Percentiles rank a stretch among this genome's conserved stretches.
phyloP scores from a whole-genome alignment of 2,113 vertebrate genomes.

The Dasyprocta punctata region DNA sequence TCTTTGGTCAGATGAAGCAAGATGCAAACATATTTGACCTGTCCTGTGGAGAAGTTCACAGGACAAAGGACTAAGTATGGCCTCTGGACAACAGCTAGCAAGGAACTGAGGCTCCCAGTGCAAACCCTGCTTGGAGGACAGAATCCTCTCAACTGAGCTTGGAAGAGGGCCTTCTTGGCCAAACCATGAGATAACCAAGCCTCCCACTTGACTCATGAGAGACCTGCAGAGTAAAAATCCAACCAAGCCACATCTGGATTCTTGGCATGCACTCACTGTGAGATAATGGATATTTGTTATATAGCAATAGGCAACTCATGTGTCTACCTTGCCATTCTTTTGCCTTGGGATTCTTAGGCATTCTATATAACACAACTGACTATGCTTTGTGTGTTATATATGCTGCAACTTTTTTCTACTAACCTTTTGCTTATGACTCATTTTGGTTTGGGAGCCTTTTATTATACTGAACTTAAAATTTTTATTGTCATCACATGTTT shows the following conservation, averaged over 20 bases:
- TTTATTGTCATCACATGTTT: slow-evolving; percentile 18
- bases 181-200: background rate
- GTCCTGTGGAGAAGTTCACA: background rate
- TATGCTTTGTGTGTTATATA: background rate
- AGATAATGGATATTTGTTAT: background rate
- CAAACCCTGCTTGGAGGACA: background rate
- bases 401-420: background rate
- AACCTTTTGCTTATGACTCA: background rate
- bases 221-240: background rate
- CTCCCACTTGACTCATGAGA: background rate
- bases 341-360: background rate
- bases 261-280: background rate
- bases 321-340: background rate
- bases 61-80: background rate
- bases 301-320: background rate
- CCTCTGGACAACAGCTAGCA: background rate
- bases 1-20: background rate
- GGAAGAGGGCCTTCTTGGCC: background rate
- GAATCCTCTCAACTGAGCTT: background rate
- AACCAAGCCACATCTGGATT: background rate
- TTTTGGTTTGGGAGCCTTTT: background rate
- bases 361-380: background rate
- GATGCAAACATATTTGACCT: background rate
- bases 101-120: background rate
- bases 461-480: background rate